phyloP scores from a whole-genome alignment of 2,113 vertebrate genomes.

The Hylia prasina region DNA sequence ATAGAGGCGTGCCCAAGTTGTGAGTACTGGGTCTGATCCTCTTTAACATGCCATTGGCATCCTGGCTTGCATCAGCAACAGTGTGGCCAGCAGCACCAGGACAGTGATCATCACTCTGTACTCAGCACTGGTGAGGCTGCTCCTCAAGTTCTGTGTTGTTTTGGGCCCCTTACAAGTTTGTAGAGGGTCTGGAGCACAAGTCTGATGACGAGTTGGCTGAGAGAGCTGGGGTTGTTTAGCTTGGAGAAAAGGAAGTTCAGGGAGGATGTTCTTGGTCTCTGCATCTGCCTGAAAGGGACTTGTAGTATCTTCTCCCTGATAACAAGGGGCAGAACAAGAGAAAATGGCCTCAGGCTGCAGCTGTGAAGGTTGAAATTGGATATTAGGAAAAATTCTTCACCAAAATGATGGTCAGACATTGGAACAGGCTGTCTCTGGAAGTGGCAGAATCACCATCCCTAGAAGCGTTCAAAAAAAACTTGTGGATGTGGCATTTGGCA shows the following conservation, averaged over 20 bases:
- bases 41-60: background rate
- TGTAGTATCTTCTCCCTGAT: background rate
- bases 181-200: background rate
- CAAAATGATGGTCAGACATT: background rate
- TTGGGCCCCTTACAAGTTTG: background rate
- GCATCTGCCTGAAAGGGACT: background rate
- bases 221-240: background rate
- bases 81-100: background rate
- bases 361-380: background rate
- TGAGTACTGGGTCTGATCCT: rapidly evolving
- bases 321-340: background rate
- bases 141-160: background rate
- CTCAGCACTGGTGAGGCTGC: background rate
- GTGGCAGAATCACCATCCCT: background rate
- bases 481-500: background rate
- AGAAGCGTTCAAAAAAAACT: background rate
- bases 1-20: rapidly evolving
- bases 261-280: background rate
- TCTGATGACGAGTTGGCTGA: background rate
- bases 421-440: background rate
- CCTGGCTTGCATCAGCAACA: background rate
- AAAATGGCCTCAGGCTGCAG: background rate
- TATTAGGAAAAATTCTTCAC: background rate
- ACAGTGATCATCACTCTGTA: no score
- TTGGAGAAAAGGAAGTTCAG: background rate